Conservation (phyloP, 23 tunicate species). For the Botrylloides violaceus region DNA sequence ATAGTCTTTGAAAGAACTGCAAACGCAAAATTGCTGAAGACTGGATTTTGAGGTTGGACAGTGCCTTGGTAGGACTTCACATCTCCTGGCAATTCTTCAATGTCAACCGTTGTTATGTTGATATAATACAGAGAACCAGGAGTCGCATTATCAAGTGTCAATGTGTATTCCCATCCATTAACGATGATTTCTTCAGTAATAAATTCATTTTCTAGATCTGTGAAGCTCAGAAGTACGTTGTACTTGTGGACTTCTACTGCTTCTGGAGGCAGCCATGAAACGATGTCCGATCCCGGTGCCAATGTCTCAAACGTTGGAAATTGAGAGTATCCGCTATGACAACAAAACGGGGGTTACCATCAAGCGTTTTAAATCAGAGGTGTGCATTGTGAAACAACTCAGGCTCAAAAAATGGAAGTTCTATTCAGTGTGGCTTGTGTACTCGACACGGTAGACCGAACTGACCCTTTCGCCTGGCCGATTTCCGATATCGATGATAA, state of each 20-base stretch:
- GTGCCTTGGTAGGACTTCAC: not conserved
- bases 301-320: not conserved
- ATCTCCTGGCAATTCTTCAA: not conserved
- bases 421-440: too few relatives aligned
- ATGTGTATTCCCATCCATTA: not conserved
- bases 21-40: not conserved
- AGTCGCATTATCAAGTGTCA: not conserved
- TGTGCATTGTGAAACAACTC: too few relatives aligned
- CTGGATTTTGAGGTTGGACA: conserved; percentile 2
- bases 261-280: conserved; percentile 16
- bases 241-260: not conserved
- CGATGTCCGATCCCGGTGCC: conserved; percentile 14
- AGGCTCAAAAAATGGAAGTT: too few relatives aligned
- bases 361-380: too few relatives aligned
- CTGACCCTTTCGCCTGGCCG: too few relatives aligned
- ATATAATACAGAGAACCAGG: conserved; percentile 1
- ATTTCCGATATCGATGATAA: too few relatives aligned
- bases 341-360: too few relatives aligned
- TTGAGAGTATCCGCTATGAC: too few relatives aligned
- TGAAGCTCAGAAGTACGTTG: not conserved
- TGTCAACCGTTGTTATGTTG: not conserved
- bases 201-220: not conserved
- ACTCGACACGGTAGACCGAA: too few relatives aligned
- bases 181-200: not conserved
- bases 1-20: not conserved